A percentile compares a stretch with the other conserved stretches of the same genome.
Evolutionary conservation across 2,797 vertebrate species (phyloP).

Genomic region (Psittacula derbiana): DNA sequence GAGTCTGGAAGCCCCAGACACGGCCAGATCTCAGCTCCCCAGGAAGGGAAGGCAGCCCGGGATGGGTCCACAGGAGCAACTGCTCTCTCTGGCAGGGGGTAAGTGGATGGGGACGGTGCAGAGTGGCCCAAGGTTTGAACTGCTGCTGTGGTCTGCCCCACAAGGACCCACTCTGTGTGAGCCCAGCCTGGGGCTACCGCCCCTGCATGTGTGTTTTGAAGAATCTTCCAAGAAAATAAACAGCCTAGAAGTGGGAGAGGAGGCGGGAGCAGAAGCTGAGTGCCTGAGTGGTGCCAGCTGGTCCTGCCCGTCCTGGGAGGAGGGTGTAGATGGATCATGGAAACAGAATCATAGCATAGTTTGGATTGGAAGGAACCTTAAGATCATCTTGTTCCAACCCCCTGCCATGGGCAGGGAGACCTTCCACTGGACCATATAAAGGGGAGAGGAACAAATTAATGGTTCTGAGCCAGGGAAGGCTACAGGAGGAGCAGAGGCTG

Average conservation of each 20-base stretch:
- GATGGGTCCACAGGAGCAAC: background rate
- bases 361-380: background rate
- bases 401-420: background rate
- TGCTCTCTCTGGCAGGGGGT: background rate
- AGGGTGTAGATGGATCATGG: background rate
- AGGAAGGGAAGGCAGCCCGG: fast-evolving
- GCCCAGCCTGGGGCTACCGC: background rate
- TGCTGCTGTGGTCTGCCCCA: background rate
- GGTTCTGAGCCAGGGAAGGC: background rate
- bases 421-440: background rate
- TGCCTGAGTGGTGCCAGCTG: background rate
- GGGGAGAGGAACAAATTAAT: background rate
- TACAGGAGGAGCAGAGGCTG: background rate
- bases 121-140: background rate
- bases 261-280: background rate
- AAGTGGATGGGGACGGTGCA: background rate
- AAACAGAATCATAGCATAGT: background rate
- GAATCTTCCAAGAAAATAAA: background rate
- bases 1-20: background rate
- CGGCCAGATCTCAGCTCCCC: background rate
- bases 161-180: background rate
- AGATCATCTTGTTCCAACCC: background rate
- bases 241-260: background rate
- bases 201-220: background rate
- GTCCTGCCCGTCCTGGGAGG: background rate